Conservation (phyloP, 2,888 invertebrate genomes). For the Ptilodon capucinus region DNA sequence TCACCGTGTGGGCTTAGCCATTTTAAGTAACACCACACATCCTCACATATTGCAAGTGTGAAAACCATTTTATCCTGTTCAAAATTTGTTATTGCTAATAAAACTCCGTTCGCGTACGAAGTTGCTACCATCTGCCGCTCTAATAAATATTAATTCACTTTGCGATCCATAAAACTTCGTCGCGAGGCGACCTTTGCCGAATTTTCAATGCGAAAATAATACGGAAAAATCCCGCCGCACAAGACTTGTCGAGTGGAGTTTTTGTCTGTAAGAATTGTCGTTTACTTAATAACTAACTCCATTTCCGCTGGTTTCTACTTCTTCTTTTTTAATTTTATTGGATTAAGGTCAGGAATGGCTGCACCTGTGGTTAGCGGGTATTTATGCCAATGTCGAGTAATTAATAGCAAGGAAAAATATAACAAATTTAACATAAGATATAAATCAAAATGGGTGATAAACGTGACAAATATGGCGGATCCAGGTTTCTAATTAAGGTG, state of each 20-base stretch:
- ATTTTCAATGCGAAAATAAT: conserved; percentile 2
- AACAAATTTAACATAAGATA: too few species aligned
- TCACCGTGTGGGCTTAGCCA: too few species aligned
- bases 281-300: conserved; percentile 9
- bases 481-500: too few species aligned
- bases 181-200: not conserved
- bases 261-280: conserved; percentile 2
- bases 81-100: not conserved
- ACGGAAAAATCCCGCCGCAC: not conserved
- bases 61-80: not conserved
- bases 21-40: not conserved
- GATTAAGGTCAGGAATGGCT: too few species aligned
- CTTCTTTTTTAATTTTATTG: not conserved
- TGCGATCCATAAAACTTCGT: conserved; percentile 1
- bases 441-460: too few species aligned
- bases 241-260: conserved; percentile 3
- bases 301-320: not conserved
- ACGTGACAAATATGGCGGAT: too few species aligned
- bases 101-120: not conserved
- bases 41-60: not conserved
- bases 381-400: too few species aligned
- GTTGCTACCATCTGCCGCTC: conserved; percentile 8
- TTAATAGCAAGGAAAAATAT: too few species aligned
- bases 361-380: too few species aligned
- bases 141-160: conserved; percentile 19